Percentiles rank a stretch among this genome's conserved stretches.
Evolutionary conservation across 2,888 invertebrate genomes (phyloP).

Genomic region (Myathropa florea): DNA sequence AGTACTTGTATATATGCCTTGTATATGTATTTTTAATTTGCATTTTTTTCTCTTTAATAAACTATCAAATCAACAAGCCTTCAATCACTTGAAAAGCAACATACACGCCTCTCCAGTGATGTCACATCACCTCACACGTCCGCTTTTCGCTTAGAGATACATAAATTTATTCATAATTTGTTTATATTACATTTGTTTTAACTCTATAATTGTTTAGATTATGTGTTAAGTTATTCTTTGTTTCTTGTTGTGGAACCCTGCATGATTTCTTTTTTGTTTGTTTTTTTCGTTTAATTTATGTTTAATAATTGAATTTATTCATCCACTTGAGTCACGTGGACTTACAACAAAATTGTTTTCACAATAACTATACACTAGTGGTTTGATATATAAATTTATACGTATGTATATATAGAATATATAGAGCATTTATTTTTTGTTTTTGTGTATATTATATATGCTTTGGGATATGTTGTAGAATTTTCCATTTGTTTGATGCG

Average conservation of each 20-base stretch:
- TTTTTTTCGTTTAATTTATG: conserved; percentile 1
- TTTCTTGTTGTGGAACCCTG: conserved; percentile 65
- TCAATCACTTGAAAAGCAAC: conserved; percentile 1
- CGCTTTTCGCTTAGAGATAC: conserved; percentile 13
- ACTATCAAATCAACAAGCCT: conserved; percentile 39
- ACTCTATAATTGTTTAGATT: conserved; percentile 25
- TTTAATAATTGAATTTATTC: conserved; percentile 48
- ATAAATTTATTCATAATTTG: conserved; percentile 27
- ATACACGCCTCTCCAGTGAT: neutral
- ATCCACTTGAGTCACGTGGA: conserved; percentile 5
- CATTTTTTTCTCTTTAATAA: conserved; percentile 6
- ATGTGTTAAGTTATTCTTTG: conserved; percentile 48
- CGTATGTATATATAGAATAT: conserved; percentile 42
- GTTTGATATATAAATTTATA: conserved; percentile 49
- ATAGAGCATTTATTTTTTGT: conserved; percentile 4
- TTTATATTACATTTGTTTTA: conserved; percentile 43
- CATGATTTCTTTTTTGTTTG: conserved; percentile 66
- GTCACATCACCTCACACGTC: neutral
- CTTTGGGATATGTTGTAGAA: conserved; percentile 64
- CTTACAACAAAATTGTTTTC: conserved; percentile 23
- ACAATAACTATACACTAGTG: conserved; percentile 43
- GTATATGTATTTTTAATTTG: conserved; percentile 22
- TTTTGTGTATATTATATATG: conserved; percentile 44
- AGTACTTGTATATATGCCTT: conserved; percentile 31
- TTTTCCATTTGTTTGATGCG: conserved; percentile 12